Base-by-base conservation (phyloP, 2,113 vertebrate genomes). In the Vulpes lagopus region DNA sequence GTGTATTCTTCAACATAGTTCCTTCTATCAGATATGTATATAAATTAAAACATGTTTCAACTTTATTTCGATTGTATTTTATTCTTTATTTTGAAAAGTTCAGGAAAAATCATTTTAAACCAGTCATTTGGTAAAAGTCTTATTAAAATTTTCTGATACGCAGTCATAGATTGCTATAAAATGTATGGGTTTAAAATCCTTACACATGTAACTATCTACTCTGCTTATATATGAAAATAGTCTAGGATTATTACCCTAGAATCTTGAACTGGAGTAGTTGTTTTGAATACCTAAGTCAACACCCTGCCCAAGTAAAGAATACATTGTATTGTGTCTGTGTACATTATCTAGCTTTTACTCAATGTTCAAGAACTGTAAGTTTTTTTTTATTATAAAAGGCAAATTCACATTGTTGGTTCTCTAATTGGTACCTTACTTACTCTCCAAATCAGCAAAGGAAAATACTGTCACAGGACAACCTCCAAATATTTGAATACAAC, bases 181-280 rank as follows among this genome's bases (percentile, higher is more conserved):
- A 49, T 30, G 0, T 9, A 35, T 84, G 43, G 2, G 35, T 82
- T 60, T 76, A 20, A 94, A 88, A 93, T 67, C 38, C 30, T 91
- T 87, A 81, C 1, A 93, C 19, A 15, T 85, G 69, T 96, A 93
- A 85, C 25, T 38, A 87, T 16, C 2, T 87, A 67, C 65, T 84
- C 5, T 38, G 55, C 12, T 38, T 64, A 27, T 60, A 43, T 80
- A 32, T 74, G 49, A 89, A 85, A 57, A 86, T 53, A 57, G 8
- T 94, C 51, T 84, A 65, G 49, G 60, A 93, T 69, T 4, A 92
- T 92, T 89, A 53, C 53, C n/a, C 83, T 73, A 95, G 32, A 97
- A 80, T 92, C 6, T 8, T 82, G 60, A 22, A 78, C 71, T 73
- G 7, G 14, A 88, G 19, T 0, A 6, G 10, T 49, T 16, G 2